These are phyloP conservation scores for Egretta garzetta DNA, from an alignment of 2,113 vertebrate species.

Conservation along the genomic window DNA sequence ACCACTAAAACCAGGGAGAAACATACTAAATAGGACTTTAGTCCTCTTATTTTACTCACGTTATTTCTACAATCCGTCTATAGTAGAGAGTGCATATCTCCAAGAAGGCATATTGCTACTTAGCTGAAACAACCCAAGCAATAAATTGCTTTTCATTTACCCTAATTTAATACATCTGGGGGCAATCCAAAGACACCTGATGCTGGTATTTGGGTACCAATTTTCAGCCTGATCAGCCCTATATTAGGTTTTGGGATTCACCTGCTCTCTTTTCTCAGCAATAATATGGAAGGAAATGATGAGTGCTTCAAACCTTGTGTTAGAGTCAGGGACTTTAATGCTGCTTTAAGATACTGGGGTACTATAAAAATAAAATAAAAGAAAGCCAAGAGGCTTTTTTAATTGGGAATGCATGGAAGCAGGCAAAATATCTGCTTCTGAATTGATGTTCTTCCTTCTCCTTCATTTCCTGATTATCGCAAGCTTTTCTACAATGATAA, in stretches of 20 bases:
- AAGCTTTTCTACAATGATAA: not conserved
- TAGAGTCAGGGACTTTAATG: not conserved
- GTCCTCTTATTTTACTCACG: not conserved
- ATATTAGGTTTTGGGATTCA: not conserved
- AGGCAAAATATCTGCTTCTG: not conserved
- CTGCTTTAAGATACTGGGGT: not conserved
- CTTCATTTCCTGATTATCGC: slow-evolving; percentile 12
- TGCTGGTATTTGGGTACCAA: not conserved
- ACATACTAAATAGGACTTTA: not conserved
- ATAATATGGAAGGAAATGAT: not conserved
- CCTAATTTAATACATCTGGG: not conserved
- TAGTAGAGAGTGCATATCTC: not conserved
- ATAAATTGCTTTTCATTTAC: not conserved
- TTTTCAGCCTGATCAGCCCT: not conserved
- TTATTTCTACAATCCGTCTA: not conserved
- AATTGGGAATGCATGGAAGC: not conserved
- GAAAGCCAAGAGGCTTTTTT: not conserved
- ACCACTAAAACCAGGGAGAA: not conserved
- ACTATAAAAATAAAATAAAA: not conserved
- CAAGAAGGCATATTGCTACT: not conserved
- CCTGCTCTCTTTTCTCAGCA: not conserved
- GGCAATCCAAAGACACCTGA: not conserved
- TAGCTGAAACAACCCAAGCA: not conserved
- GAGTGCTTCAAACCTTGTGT: not conserved
- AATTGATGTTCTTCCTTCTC: not conserved